phyloP scores from a whole-genome alignment of 2,113 vertebrate species.

The Chaetodon auriga region DNA sequence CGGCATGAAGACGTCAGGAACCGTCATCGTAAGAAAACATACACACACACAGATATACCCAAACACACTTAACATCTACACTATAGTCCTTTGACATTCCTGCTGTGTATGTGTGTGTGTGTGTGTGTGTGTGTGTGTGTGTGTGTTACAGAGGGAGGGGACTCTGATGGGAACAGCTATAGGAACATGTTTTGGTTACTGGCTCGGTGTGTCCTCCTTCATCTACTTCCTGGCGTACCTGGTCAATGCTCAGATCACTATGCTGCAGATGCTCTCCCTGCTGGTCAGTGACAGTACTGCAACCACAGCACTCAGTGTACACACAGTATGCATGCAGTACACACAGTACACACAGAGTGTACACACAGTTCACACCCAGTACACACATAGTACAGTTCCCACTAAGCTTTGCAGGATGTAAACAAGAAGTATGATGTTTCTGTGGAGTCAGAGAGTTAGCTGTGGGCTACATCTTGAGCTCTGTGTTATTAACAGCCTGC shows the following conservation, averaged over 20 bases:
- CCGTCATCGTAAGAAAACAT: conserved; percentile 91
- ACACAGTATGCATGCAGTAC: not conserved
- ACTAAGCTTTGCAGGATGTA: too few species aligned
- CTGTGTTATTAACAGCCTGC: too few species aligned
- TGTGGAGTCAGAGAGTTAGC: too few species aligned
- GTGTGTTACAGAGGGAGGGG: conserved; percentile 92
- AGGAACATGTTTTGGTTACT: conserved; percentile 98
- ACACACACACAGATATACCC: not conserved
- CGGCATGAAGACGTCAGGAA: conserved; percentile 98
- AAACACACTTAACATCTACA: not conserved
- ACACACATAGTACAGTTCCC: too few species aligned
- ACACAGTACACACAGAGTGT: not conserved
- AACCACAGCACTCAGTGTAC: rapidly evolving
- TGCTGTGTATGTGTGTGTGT: not conserved
- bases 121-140: not conserved
- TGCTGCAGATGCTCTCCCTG: conserved; percentile 96
- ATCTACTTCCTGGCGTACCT: conserved; percentile 97
- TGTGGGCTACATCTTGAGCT: too few species aligned
- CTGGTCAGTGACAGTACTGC: conserved; percentile 83
- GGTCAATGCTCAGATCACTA: conserved; percentile 97
- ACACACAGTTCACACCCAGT: not conserved
- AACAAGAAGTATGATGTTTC: too few species aligned
- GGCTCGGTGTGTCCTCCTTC: conserved; percentile 95
- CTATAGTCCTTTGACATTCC: too few species aligned
- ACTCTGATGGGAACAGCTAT: conserved; percentile 99